phyloP scores from a whole-genome alignment of 2,113 vertebrate genomes.

The Lathamus discolor region DNA sequence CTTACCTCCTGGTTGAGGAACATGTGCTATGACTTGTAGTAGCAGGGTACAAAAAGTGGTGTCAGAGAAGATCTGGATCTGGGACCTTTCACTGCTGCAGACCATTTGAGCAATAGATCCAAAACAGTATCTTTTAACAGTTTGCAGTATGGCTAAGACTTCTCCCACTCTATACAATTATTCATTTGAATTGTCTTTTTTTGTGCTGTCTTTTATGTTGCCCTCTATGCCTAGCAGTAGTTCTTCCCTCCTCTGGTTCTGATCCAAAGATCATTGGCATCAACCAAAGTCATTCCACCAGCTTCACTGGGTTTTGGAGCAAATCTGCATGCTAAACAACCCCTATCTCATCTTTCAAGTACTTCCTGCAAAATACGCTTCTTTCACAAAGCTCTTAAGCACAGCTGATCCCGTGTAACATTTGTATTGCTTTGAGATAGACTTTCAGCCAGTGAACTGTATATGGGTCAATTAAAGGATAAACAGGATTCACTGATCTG shows the following conservation, averaged over 20 bases:
- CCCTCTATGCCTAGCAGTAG: background rate
- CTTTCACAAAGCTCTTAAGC: conserved; percentile 26
- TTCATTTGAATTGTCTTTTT: background rate
- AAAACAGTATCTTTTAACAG: background rate
- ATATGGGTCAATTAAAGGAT: background rate
- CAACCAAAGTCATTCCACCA: background rate
- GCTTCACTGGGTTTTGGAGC: conserved; percentile 29
- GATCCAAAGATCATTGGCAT: background rate
- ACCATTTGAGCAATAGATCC: background rate
- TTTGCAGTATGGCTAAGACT: background rate
- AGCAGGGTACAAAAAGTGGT: background rate
- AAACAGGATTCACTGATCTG: background rate
- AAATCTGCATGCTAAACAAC: background rate
- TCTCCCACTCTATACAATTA: background rate
- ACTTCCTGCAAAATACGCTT: conserved; percentile 40
- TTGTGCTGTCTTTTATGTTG: background rate
- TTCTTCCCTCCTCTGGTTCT: conserved; percentile 3
- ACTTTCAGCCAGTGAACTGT: background rate
- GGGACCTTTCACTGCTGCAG: background rate
- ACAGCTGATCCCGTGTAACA: background rate
- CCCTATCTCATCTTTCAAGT: conserved; percentile 40
- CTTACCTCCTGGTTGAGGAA: background rate
- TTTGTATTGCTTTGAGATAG: background rate
- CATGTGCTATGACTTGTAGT: background rate
- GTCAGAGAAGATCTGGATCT: background rate